Percentiles rank a stretch among this genome's conserved stretches.
phyloP scores from a whole-genome alignment of 2,888 invertebrate genomes.

The Epirrhoe tristata region DNA sequence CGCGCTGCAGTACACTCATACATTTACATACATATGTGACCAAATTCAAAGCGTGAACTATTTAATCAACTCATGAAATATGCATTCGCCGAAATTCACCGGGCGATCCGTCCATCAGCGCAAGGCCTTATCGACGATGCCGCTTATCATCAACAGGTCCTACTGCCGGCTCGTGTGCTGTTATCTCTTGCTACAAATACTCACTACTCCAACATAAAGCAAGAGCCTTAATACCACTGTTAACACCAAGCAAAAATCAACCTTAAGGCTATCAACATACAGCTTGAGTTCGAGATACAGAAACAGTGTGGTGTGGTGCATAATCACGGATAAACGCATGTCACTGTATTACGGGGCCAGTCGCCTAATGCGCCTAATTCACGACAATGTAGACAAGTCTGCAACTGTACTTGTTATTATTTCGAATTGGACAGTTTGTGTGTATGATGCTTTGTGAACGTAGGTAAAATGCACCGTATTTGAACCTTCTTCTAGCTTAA shows the following conservation, averaged over 20 bases:
- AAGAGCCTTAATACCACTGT: constrained; percentile 53
- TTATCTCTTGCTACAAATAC: constrained; percentile 84
- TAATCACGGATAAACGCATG: constrained; percentile 78
- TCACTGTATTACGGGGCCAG: constrained; percentile 77
- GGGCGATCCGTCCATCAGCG: constrained; percentile 78
- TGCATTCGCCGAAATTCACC: constrained; percentile 83
- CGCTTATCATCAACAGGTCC: constrained; percentile 85
- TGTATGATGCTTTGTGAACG: constrained; percentile 31
- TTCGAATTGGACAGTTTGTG: constrained; percentile 59
- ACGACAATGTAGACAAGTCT: constrained; percentile 78
- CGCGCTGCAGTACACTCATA: constrained; percentile 57
- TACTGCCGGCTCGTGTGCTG: constrained; percentile 78
- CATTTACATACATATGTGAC: constrained; percentile 60
- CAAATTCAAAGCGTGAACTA: constrained; percentile 80
- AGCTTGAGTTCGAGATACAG: constrained; percentile 41
- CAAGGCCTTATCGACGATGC: constrained; percentile 79
- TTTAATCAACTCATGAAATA: constrained; percentile 85
- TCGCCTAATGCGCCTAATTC: constrained; percentile 81
- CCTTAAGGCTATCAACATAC: constrained; percentile 39
- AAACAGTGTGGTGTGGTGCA: constrained; percentile 54
- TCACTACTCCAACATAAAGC: constrained; percentile 53
- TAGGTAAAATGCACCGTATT: constrained; percentile 2
- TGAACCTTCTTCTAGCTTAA: not conserved
- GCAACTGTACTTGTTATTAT: constrained; percentile 62
- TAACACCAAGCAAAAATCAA: constrained; percentile 40